Evolutionary conservation across 1,140 invertebrate species (phyloP), one percentile per base, ranked within the genome.

Genomic region (Brachionus asplanchnoidis): DNA sequence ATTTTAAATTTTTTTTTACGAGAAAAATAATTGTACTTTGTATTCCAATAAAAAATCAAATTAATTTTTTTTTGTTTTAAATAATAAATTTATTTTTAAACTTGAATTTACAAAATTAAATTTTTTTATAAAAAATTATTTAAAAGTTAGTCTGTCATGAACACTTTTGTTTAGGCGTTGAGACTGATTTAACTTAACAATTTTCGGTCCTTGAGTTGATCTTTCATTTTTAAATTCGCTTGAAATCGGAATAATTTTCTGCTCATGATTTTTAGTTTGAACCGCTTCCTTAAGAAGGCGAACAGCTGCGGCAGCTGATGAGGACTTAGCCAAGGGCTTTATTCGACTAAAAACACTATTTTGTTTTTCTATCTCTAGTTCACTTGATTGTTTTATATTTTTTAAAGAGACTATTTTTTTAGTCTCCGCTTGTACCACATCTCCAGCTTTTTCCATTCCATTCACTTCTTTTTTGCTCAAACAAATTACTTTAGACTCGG

Each of bases 381-480:
- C 12, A 73, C 7, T 40, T 1, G 68, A 73, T 20, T 73, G 32
- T 40, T 73, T 73, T 20, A 73, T 73, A 2, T 17, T 44, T 73
- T 73, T 73, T 40, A 73, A 42, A 73, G 68, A 73, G 17, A 73
- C 23, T 40, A 73, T 42, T 42, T 73, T 73, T 73, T 73, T 73
- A 42, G 36, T 73, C 23, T 73, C 66, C 17, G 17, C 14, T 73
- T 46, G 32, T 7, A 36, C 6, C 6, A 36, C 32, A 36, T 36
- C 32, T 36, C 4, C 32, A 36, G 32, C 6, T 36, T 36, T 36
- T 36, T 36, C 32, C 5, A 7, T 36, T 36, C 32, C 6, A 36
- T 36, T 36, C 32, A 7, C 73, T 77, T 77, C 46, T 14, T 46
- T 46, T 77, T 77, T 77, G 42, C 26, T 77, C 20, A 77, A 77